These are phyloP conservation scores for Catharus fuscescens DNA, from an alignment of 2,113 vertebrate genomes.

Conservation along the genomic window DNA sequence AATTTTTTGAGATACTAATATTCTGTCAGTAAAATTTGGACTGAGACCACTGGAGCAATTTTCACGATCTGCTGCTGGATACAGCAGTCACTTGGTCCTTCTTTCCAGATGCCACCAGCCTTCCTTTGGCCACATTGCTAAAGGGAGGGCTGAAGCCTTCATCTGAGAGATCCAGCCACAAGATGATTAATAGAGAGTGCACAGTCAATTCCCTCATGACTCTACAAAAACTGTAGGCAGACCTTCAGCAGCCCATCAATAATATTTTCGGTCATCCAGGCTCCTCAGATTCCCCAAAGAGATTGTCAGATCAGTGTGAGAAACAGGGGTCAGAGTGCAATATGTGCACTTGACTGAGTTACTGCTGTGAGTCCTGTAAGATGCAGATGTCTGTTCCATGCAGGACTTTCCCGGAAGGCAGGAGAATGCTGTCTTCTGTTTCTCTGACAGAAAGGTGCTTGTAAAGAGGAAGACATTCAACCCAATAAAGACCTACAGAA, in stretches of 20 bases:
- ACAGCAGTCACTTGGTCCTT: background rate
- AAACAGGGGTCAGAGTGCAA: background rate
- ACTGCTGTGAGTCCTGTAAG: background rate
- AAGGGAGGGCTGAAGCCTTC: background rate
- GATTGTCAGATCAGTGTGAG: background rate
- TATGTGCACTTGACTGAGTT: background rate
- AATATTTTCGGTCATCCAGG: background rate
- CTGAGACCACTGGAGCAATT: background rate
- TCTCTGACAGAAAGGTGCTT: background rate
- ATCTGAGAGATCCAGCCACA: background rate
- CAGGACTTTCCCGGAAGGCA: background rate
- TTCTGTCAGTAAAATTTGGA: background rate
- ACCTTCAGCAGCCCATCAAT: background rate
- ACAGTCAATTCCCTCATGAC: background rate
- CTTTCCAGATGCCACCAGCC: background rate
- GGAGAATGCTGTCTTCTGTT: background rate
- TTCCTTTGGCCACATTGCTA: background rate
- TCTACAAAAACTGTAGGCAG: background rate
- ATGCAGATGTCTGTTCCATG: background rate
- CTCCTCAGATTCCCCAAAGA: background rate
- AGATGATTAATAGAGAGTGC: background rate
- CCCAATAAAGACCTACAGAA: background rate
- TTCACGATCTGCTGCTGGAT: background rate
- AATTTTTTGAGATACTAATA: background rate
- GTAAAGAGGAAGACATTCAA: background rate